A percentile compares a stretch with the other conserved stretches of the same genome.
Conservation (phyloP, 1,140 invertebrate genomes). For the Drosophila guanche region DNA sequence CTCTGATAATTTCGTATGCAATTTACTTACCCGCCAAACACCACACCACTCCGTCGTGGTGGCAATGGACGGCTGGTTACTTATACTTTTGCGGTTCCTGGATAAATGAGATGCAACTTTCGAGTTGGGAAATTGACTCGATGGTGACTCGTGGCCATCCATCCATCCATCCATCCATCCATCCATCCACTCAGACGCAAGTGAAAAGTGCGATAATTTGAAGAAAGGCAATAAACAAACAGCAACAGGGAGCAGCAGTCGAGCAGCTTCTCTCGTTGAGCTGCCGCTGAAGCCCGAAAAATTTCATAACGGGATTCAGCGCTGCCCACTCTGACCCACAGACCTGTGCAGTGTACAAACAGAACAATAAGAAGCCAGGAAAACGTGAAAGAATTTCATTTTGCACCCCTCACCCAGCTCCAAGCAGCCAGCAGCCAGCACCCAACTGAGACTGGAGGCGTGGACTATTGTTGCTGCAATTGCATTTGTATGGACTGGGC, state of each 20-base stretch:
- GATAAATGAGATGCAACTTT: conserved; percentile 22
- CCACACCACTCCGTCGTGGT: no score
- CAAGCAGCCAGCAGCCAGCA: no score
- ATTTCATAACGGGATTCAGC: no score
- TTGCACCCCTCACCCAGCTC: no score
- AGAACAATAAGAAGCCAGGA: conserved; percentile 1
- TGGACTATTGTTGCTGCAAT: not conserved
- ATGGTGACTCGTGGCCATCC: no score
- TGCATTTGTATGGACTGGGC: not conserved
- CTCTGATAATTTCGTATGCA: no score
- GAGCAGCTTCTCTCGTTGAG: not conserved
- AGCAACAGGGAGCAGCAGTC: not conserved
- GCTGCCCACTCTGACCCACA: not conserved
- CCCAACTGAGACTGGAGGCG: no score
- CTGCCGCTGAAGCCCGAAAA: not conserved
- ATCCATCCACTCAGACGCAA: not conserved
- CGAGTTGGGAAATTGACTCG: conserved; percentile 1
- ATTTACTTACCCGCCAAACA: no score
- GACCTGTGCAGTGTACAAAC: no score
- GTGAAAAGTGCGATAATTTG: not conserved
- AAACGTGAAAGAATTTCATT: not conserved
- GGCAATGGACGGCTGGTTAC: not conserved
- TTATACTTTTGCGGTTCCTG: conserved; percentile 22
- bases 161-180: no score
- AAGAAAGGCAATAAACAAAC: conserved; percentile 6